Conservation (phyloP, 53 echinoderm and acorn worm species). For the Actinopyga echinites region DNA sequence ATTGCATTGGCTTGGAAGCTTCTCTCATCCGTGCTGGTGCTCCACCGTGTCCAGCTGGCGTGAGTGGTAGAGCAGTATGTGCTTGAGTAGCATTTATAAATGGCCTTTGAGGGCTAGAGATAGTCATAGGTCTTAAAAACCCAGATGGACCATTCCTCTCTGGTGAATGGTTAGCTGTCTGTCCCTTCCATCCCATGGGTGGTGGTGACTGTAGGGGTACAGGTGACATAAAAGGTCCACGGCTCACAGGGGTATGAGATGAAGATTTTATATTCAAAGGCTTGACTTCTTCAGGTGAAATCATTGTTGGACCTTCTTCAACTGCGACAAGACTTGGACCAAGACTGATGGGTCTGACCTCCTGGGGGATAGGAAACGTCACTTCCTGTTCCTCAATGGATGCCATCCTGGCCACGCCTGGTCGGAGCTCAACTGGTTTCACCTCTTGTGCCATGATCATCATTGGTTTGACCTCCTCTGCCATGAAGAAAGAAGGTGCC, state of each 20-base stretch:
- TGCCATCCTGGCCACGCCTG: slow-evolving; percentile 37
- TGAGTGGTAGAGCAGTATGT: slow-evolving; percentile 41
- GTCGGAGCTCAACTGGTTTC: slow-evolving; percentile 10
- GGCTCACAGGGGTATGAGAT: slow-evolving; percentile 4
- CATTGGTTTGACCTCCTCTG: slow-evolving; percentile 34
- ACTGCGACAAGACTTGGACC: slow-evolving; percentile 9
- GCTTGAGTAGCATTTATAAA: slow-evolving; percentile 24
- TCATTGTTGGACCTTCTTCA: slow-evolving; percentile 19
- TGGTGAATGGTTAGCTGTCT: slow-evolving; percentile 26
- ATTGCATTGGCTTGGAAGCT: slow-evolving; percentile 50
- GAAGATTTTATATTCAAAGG: slow-evolving; percentile 12
- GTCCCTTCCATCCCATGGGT: slow-evolving; percentile 19
- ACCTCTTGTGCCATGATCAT: slow-evolving; percentile 4
- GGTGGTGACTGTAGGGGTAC: slow-evolving; percentile 9
- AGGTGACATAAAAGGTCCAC: slow-evolving; percentile 7
- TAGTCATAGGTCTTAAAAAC: slow-evolving; percentile 30
- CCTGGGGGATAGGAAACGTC: slow-evolving; percentile 18
- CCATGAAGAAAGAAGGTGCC: slow-evolving; percentile 12
- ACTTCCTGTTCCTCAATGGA: slow-evolving; percentile 26
- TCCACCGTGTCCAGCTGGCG: slow-evolving; percentile 68
- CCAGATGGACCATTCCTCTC: slow-evolving; percentile 39
- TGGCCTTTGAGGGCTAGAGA: slow-evolving; percentile 26
- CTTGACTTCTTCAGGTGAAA: background rate
- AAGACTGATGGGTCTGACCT: slow-evolving; percentile 25
- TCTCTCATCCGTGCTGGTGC: slow-evolving; percentile 60